Conservation (phyloP, 1,140 invertebrate genomes). For the Catajapyx aquilonaris region DNA sequence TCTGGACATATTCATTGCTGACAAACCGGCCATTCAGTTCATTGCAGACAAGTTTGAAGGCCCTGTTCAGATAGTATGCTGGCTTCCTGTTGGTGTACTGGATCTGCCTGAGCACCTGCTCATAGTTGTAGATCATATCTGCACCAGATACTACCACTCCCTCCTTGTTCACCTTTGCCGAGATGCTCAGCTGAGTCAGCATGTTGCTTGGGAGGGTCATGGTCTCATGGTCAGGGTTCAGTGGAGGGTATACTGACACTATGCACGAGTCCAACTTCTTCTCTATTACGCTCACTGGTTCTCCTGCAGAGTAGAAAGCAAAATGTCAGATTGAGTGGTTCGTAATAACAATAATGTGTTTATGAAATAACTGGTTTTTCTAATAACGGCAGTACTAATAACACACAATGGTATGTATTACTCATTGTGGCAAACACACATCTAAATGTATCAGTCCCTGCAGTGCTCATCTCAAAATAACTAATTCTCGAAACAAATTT, state of each 20-base stretch:
- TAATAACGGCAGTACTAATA: too few species aligned
- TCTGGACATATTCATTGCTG: slow-evolving; percentile 85
- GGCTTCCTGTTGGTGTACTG: slow-evolving; percentile 85
- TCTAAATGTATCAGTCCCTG: too few species aligned
- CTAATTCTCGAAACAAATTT: too few species aligned
- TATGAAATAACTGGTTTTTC: too few species aligned
- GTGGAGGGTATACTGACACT: slow-evolving; percentile 73
- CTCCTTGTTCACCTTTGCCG: slow-evolving; percentile 56
- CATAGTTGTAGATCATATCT: slow-evolving; percentile 66
- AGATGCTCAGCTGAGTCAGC: slow-evolving; percentile 44
- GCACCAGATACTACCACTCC: slow-evolving; percentile 65
- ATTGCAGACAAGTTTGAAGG: slow-evolving; percentile 83
- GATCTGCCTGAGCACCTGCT: slow-evolving; percentile 64
- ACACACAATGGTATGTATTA: too few species aligned
- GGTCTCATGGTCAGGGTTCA: slow-evolving; percentile 86
- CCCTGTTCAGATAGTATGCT: slow-evolving; percentile 79
- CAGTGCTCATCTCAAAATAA: too few species aligned
- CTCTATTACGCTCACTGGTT: slow-evolving; percentile 17
- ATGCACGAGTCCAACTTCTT: slow-evolving; percentile 66
- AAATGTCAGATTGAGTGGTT: too few species aligned
- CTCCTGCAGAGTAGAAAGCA: slow-evolving; percentile 13
- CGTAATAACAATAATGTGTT: too few species aligned
- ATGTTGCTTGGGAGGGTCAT: slow-evolving; percentile 52
- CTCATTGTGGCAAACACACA: too few species aligned
- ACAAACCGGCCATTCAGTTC: slow-evolving; percentile 80